Conservation (phyloP, 2,797 vertebrate genomes). For the Phataginus tetradactyla region DNA sequence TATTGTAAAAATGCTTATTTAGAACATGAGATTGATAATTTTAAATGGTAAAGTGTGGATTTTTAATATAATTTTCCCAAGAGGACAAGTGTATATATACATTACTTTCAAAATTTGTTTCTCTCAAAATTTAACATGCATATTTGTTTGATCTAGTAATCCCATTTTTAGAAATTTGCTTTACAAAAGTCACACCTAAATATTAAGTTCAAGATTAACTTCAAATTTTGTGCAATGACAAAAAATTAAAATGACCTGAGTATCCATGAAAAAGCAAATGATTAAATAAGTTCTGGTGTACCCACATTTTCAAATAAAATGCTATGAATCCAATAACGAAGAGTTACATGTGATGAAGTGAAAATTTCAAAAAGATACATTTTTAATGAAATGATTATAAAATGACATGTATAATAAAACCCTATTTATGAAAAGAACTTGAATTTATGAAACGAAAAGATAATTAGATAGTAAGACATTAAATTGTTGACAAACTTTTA, state of each 20-base stretch:
- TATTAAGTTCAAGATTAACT: background rate
- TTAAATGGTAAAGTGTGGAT: background rate
- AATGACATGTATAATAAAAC: conserved; percentile 38
- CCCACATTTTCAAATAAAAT: background rate
- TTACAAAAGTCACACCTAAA: background rate
- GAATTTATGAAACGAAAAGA: background rate
- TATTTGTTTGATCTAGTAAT: background rate
- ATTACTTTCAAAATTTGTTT: background rate
- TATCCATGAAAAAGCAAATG: background rate
- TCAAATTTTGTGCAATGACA: background rate
- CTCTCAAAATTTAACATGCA: background rate
- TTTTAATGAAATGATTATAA: conserved; percentile 37
- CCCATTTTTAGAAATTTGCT: background rate
- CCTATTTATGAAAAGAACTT: background rate
- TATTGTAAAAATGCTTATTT: background rate
- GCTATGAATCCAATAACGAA: background rate
- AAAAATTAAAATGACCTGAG: background rate
- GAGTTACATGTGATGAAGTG: background rate
- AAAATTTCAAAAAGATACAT: background rate
- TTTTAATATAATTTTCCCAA: background rate
- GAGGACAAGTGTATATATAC: background rate
- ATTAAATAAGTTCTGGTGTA: conserved; percentile 2
- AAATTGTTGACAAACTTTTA: background rate
- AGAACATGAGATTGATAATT: background rate
- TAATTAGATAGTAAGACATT: background rate